phyloP scores from a whole-genome alignment of 2,113 vertebrate genomes.

The Octodon degus region DNA sequence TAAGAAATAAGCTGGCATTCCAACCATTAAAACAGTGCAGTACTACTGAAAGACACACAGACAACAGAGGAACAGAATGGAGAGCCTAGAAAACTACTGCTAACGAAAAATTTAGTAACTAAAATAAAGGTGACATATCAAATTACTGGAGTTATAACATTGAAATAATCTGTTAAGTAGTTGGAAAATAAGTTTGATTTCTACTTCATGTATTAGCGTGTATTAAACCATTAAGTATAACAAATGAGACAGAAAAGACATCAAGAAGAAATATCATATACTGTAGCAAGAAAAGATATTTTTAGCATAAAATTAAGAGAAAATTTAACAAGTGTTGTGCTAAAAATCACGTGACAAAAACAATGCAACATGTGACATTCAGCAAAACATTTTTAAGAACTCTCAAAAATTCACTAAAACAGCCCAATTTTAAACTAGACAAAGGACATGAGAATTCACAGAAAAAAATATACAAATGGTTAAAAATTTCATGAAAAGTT shows the following conservation, averaged over 20 bases:
- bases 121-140: neutral
- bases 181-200: neutral
- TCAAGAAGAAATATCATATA: neutral
- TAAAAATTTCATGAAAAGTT: neutral
- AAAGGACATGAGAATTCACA: slow-evolving; percentile 8
- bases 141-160: neutral
- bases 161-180: neutral
- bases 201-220: neutral
- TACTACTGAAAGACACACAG: neutral
- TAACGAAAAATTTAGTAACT: neutral
- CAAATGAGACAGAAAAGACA: neutral
- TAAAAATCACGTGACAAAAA: neutral
- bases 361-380: neutral
- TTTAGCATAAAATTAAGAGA: neutral
- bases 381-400: neutral
- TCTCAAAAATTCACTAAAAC: neutral
- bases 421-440: slow-evolving; percentile 2
- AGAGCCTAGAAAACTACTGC: neutral
- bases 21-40: neutral
- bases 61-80: neutral
- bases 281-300: neutral
- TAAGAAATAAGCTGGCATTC: neutral
- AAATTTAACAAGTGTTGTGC: slow-evolving; percentile 17
- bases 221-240: neutral
- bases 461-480: neutral